Evolutionary conservation across 1,140 invertebrate species (phyloP), one percentile per base, ranked within the genome.

Genomic region (Asobara japonica): DNA sequence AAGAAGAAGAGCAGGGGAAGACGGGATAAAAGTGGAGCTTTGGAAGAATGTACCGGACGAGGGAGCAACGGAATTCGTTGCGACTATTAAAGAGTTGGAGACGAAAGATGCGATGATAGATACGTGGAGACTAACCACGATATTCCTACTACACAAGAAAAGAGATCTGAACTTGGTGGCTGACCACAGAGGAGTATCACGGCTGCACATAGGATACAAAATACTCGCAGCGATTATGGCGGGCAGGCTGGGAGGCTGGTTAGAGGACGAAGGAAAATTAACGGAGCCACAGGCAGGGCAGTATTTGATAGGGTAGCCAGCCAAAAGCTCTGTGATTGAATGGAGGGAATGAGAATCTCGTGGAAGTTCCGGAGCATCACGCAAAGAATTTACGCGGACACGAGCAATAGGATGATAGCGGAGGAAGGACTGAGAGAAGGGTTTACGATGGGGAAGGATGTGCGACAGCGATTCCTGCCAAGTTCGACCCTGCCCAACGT

Each of bases 161-260:
- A 38, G 65, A 13, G 65, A 45, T 0, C n/a, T 13, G 13, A 45
- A 66, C 22, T 4, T 20, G 0, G 36, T 20, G 11, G 25, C 29
- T 8, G 45, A 66, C n/a, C 45, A 66, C 25, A 41, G 65, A 11
- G 38, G 65, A 1, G 41, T 66, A 10, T 66, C 65, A 11, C 36
- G 41, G n/a, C 36, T 66, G 10, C n/a, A 66, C 16, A 36, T 45
- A 1, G 38, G 65, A 1, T 66, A 66, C 20, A 66, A 66, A 29
- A 13, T 45, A 41, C 18, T 66, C 2, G 41, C 65, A 29, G 27
- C 8, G 3, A 66, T 48, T 2, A 20, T 66, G 13, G 65, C 65
- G 11, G n/a, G 13, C 6, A 41, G 65, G n/a, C 13, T 66, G 25
- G 65, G 36, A 0, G 22, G 11, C 2, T 41, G 38, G 65, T 7